phyloP scores from a whole-genome alignment of 1,140 invertebrate species.

The Ladona fulva region DNA sequence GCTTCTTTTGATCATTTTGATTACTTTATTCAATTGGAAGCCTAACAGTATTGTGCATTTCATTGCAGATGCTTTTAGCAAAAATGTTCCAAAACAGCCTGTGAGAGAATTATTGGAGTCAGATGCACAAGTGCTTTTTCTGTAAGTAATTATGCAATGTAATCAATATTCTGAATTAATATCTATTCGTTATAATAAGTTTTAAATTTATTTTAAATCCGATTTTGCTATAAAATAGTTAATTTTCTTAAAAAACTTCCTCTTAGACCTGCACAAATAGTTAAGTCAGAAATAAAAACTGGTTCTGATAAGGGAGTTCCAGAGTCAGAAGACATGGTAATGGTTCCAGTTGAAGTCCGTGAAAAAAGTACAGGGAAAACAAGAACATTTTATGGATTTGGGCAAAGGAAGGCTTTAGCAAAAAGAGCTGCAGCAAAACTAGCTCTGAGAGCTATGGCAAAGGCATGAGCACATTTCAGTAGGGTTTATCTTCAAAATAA shows the following conservation, averaged over 20 bases:
- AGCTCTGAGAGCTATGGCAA: slow-evolving; percentile 41
- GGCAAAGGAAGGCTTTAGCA: slow-evolving; percentile 53
- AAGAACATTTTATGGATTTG: slow-evolving; percentile 56
- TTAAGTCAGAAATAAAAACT: neutral
- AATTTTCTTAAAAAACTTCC: neutral
- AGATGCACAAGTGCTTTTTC: slow-evolving; percentile 46
- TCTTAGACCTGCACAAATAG: neutral
- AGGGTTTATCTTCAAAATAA: too few relatives aligned
- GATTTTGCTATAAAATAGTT: neutral
- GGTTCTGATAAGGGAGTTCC: slow-evolving; percentile 17
- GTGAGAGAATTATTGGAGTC: slow-evolving; percentile 75
- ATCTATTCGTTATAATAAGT: neutral
- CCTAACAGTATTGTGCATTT: neutral
- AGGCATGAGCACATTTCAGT: neutral
- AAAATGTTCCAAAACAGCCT: slow-evolving; percentile 79
- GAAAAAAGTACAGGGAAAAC: slow-evolving; percentile 37
- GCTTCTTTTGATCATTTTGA: too few relatives aligned
- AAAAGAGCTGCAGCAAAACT: slow-evolving; percentile 67
- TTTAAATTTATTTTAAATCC: neutral
- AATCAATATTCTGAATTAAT: neutral
- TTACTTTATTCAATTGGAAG: too few relatives aligned
- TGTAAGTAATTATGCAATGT: slow-evolving; percentile 36
- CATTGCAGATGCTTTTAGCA: slow-evolving; percentile 57
- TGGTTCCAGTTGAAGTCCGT: slow-evolving; percentile 52
- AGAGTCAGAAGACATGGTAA: slow-evolving; percentile 36